Base-by-base conservation (phyloP, 1,140 invertebrate genomes). In the Drosophila auraria region DNA sequence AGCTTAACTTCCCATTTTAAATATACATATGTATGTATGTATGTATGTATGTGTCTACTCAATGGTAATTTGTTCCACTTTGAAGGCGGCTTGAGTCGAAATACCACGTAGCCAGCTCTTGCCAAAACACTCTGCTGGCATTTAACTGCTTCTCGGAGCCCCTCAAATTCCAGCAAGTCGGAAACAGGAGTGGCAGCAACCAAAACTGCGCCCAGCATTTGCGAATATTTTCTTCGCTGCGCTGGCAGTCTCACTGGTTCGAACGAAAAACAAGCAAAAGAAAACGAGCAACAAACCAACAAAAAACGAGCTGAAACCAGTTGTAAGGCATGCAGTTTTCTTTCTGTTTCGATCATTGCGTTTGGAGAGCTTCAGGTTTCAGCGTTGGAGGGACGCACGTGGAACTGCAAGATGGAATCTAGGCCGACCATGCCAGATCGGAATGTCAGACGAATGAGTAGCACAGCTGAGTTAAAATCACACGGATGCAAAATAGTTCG, bases 111-210 rank as follows among this genome's bases (percentile, higher is more conserved):
- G 36, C 45, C 50, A 25, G 56, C 65, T 62, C 62, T 84, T 76
- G 79, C 69, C 65, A 71, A 86, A 79, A 61, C 65, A 79, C 63
- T 70, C 53, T 14, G 49, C 74, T 87, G 83, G 83, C 83, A 87
- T 83, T 87, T 82, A 86, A 53, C 70, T 36, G 69, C 63, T 71
- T 78, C 38, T 53, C 64, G 45, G 50, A 68, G 59, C 72, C 59
- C 63, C 73, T 70, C 56, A 53, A 82, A 82, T 82, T 60, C 51
- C 71, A 71, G 38, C 51, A 7, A 45, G 23, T 74, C 79, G 51
- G 72, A 83, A 80, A 77, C 76, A 73, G 83, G 83, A 87, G 83
- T 87, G 76, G 64, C 71, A 77, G 40, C 61, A 51, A 44, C 47
- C 49, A 45, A 68, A 70, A 73, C 73, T 73, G 66, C 66, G 82